Evolutionary conservation across 2,797 vertebrate species (phyloP).

Genomic region (Otolemur crassicaudatus): DNA sequence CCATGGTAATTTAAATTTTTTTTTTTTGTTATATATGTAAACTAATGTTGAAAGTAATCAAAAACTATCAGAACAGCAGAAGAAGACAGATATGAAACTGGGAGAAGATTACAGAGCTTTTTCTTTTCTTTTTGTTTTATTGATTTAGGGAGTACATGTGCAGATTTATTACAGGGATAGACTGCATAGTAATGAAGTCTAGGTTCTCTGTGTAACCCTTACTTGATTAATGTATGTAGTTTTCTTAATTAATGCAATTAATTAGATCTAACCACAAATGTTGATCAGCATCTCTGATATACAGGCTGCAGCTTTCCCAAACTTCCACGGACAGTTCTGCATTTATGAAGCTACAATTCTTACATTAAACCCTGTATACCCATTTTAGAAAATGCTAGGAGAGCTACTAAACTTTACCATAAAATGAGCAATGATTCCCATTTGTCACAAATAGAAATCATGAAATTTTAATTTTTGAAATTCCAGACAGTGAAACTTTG

Average conservation of each 20-base stretch:
- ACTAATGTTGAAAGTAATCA: not conserved
- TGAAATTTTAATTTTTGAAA: slow-evolving; percentile 5
- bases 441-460: slow-evolving; percentile 7
- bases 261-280: not conserved
- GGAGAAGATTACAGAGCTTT: not conserved
- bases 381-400: not conserved
- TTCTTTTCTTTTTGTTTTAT: not conserved
- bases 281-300: too few species aligned
- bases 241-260: not conserved
- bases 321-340: not conserved
- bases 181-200: not conserved
- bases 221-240: not conserved
- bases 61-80: not conserved
- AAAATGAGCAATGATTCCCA: slow-evolving; percentile 6
- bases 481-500: slow-evolving; percentile 17
- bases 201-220: not conserved
- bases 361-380: not conserved
- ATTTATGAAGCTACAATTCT: not conserved
- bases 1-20: not conserved
- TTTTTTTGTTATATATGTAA: not conserved
- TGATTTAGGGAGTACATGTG: not conserved
- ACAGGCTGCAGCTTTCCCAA: not conserved
- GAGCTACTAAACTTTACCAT: slow-evolving; percentile 35
- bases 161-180: not conserved
- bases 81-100: not conserved